Evolutionary conservation across 2,113 vertebrate genomes (phyloP).

Genomic region (Myxocyprinus asiaticus): DNA sequence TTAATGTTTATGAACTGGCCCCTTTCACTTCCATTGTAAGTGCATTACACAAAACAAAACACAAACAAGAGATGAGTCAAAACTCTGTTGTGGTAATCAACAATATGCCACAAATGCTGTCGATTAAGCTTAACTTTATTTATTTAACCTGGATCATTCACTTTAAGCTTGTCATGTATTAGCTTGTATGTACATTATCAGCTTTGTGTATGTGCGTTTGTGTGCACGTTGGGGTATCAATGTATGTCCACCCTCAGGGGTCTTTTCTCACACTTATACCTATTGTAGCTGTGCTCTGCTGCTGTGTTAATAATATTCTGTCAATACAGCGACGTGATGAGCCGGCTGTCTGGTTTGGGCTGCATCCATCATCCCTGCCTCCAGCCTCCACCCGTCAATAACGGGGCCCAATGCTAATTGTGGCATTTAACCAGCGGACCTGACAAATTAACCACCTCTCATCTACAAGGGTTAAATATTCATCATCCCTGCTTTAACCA

Average conservation of each 20-base stretch:
- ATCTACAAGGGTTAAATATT: slow-evolving; percentile 82
- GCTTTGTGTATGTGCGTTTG: slow-evolving; percentile 29
- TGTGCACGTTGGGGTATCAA: slow-evolving; percentile 55
- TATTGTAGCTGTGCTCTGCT: slow-evolving; percentile 25
- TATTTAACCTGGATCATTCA: too few relatives aligned
- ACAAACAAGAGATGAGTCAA: too few relatives aligned
- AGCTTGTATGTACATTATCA: neutral
- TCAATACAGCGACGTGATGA: slow-evolving; percentile 89
- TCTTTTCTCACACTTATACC: slow-evolving; percentile 55
- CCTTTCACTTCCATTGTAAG: too few relatives aligned
- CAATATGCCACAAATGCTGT: too few relatives aligned
- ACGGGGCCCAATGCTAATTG: slow-evolving; percentile 88
- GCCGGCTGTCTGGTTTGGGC: slow-evolving; percentile 77
- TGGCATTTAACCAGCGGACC: slow-evolving; percentile 74
- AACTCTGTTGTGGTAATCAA: too few relatives aligned
- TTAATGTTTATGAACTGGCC: too few relatives aligned
- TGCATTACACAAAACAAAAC: too few relatives aligned
- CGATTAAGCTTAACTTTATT: too few relatives aligned
- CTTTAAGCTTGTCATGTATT: too few relatives aligned
- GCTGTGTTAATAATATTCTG: slow-evolving; percentile 84
- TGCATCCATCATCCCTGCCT: slow-evolving; percentile 85
- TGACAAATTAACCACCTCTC: slow-evolving; percentile 84
- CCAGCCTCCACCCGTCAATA: slow-evolving; percentile 81
- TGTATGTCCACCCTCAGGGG: slow-evolving; percentile 69
- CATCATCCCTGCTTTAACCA: slow-evolving; percentile 49